Conservation (phyloP, 2,113 vertebrate genomes). For the Gymnogyps californianus region DNA sequence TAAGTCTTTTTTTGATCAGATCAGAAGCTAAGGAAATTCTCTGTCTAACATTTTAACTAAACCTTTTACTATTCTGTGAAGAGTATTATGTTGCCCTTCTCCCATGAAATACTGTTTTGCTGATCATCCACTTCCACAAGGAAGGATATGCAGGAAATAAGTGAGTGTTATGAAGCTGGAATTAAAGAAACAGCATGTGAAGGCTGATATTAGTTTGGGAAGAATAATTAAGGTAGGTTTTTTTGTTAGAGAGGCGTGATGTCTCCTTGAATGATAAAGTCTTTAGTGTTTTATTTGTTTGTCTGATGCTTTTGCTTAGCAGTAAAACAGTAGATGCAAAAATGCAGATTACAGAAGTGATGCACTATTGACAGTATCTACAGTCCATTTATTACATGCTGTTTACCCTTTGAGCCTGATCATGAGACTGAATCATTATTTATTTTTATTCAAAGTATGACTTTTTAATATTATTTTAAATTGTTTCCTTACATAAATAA, state of each 20-base stretch:
- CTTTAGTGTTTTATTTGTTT: background rate
- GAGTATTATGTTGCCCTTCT: background rate
- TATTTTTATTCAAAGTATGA: background rate
- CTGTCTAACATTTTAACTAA: background rate
- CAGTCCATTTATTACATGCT: background rate
- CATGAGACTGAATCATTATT: background rate
- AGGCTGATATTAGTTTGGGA: background rate
- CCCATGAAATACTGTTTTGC: background rate
- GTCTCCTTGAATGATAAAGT: background rate
- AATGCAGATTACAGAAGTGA: background rate
- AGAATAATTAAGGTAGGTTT: background rate
- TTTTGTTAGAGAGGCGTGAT: background rate
- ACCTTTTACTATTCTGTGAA: background rate
- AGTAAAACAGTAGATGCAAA: background rate
- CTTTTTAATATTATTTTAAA: background rate
- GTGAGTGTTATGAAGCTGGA: background rate
- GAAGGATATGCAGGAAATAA: background rate
- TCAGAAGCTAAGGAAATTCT: background rate
- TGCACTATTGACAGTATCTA: background rate
- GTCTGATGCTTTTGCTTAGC: background rate
- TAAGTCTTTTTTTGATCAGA: background rate
- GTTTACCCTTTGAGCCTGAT: background rate
- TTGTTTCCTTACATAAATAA: background rate
- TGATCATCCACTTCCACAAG: background rate
- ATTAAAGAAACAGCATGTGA: background rate